Evolutionary conservation across 2,797 vertebrate species (phyloP).

Genomic region (Helicolenus hilgendorfi): DNA sequence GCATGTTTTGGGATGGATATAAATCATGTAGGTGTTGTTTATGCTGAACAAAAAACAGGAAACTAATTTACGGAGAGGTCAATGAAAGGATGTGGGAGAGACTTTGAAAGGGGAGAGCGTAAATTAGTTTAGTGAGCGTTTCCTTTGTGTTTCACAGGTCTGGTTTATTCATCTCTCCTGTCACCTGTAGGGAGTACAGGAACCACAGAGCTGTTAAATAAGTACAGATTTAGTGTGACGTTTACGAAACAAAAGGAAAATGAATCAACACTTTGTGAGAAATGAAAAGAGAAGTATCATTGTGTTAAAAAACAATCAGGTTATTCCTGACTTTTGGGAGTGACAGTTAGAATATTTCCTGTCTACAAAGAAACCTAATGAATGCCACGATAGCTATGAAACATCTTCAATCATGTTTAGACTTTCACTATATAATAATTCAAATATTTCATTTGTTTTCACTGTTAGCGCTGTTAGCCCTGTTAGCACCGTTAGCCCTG

Average conservation of each 20-base stretch:
- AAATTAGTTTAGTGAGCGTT: slow-evolving; percentile 39
- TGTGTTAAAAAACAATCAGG: neutral
- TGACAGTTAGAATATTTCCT: neutral
- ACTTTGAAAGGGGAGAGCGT: slow-evolving; percentile 23
- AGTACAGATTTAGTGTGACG: neutral
- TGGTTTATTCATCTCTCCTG: slow-evolving; percentile 8
- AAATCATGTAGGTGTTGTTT: slow-evolving; percentile 75
- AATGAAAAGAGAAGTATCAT: neutral
- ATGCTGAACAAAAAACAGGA: slow-evolving; percentile 45
- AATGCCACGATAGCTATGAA: neutral
- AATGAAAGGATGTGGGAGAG: slow-evolving; percentile 42
- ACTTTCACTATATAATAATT: neutral
- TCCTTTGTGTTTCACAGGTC: slow-evolving; percentile 14
- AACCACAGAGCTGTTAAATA: slow-evolving; percentile 20
- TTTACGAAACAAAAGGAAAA: slow-evolving; percentile 14
- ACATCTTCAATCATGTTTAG: neutral
- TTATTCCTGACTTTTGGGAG: neutral
- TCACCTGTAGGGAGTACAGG: neutral
- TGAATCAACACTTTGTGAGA: neutral
- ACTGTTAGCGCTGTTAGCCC: too few species aligned
- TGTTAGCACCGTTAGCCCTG: too few species aligned
- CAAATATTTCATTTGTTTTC: too few species aligned
- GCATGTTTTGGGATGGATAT: slow-evolving; percentile 46
- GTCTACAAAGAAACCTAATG: neutral
- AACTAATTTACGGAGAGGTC: slow-evolving; percentile 62